Evolutionary conservation across 2,888 invertebrate genomes (phyloP).

Genomic region (Sphaerophoria taeniata): DNA sequence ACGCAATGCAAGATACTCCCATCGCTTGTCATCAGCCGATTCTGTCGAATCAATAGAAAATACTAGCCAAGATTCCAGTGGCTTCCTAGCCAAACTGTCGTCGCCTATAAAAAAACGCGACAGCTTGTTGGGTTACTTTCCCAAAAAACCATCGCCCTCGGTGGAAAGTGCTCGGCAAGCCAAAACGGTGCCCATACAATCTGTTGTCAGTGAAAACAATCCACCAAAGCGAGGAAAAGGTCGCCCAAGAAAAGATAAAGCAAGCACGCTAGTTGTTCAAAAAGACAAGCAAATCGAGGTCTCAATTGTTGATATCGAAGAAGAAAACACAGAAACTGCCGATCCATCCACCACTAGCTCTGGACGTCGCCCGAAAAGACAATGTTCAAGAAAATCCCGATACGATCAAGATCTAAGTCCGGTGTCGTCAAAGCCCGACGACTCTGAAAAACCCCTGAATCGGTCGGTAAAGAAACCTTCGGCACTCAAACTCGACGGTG

Average conservation of each 20-base stretch:
- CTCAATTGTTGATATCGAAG: background rate
- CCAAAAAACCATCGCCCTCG: slow-evolving; percentile 81
- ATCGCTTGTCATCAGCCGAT: slow-evolving; percentile 76
- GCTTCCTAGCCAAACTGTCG: slow-evolving; percentile 84
- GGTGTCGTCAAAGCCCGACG: slow-evolving; percentile 76
- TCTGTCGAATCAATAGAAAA: slow-evolving; percentile 47
- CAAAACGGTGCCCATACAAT: background rate
- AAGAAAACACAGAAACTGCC: slow-evolving; percentile 64
- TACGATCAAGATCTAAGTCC: slow-evolving; percentile 80
- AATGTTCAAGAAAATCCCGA: slow-evolving; percentile 79
- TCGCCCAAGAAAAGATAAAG: slow-evolving; percentile 36
- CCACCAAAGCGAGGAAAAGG: slow-evolving; percentile 52
- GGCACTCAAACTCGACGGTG: slow-evolving; percentile 4
- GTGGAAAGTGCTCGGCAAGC: slow-evolving; percentile 37
- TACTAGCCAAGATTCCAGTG: slow-evolving; percentile 78
- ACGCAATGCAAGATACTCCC: slow-evolving; percentile 74
- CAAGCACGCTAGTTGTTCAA: background rate
- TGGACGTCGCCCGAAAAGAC: slow-evolving; percentile 79
- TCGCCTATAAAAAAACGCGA: slow-evolving; percentile 86
- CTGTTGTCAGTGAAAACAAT: slow-evolving; percentile 12
- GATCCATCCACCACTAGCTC: slow-evolving; percentile 71
- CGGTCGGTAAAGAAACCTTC: slow-evolving; percentile 39
- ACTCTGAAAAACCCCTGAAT: background rate
- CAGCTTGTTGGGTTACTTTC: slow-evolving; percentile 86
- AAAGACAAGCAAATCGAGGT: slow-evolving; percentile 14